Percentiles rank a stretch among this genome's conserved stretches.
These are phyloP conservation scores for Campopleginae sp. DNA, from an alignment of 2,888 invertebrate genomes.

Conservation along the genomic window DNA sequence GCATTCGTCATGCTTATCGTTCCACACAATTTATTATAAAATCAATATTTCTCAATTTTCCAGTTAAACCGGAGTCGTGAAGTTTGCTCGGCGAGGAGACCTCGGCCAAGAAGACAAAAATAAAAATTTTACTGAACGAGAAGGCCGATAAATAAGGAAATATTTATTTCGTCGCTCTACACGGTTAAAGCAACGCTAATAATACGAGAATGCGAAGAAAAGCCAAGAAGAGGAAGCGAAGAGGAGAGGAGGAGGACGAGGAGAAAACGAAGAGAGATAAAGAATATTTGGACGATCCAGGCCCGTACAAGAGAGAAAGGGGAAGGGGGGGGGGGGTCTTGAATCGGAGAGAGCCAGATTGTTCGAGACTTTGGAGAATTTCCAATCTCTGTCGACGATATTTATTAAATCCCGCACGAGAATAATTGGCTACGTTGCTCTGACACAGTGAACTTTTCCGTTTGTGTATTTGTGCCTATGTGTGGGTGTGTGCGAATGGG, in stretches of 20 bases:
- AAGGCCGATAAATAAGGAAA: slow-evolving; percentile 59
- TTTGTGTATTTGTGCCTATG: slow-evolving; percentile 23
- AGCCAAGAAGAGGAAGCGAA: too few species aligned
- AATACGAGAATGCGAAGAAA: slow-evolving; percentile 64
- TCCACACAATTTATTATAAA: slow-evolving; percentile 27
- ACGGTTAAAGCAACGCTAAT: slow-evolving; percentile 82
- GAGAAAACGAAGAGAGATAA: slow-evolving; percentile 8
- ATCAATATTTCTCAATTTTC: slow-evolving; percentile 66
- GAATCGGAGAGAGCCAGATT: slow-evolving; percentile 30
- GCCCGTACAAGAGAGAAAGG: slow-evolving; percentile 32
- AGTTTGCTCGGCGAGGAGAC: slow-evolving; percentile 70
- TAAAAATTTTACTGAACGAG: slow-evolving; percentile 54
- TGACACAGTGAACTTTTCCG: slow-evolving; percentile 11
- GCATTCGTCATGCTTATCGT: slow-evolving; percentile 61
- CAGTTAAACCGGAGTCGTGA: slow-evolving; percentile 82
- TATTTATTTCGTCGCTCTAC: slow-evolving; percentile 82
- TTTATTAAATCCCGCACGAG: slow-evolving; percentile 22
- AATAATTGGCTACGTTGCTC: slow-evolving; percentile 50
- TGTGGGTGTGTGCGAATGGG: background rate
- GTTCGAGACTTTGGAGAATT: slow-evolving; percentile 26
- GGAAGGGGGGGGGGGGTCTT: too few species aligned
- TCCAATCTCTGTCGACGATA: slow-evolving; percentile 35
- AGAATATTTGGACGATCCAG: slow-evolving; percentile 1
- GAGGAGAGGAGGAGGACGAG: background rate
- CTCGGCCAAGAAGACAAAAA: slow-evolving; percentile 55